These are phyloP conservation scores for Zaprionus gabonicus DNA, from an alignment of 1,140 invertebrate species.

Conservation along the genomic window DNA sequence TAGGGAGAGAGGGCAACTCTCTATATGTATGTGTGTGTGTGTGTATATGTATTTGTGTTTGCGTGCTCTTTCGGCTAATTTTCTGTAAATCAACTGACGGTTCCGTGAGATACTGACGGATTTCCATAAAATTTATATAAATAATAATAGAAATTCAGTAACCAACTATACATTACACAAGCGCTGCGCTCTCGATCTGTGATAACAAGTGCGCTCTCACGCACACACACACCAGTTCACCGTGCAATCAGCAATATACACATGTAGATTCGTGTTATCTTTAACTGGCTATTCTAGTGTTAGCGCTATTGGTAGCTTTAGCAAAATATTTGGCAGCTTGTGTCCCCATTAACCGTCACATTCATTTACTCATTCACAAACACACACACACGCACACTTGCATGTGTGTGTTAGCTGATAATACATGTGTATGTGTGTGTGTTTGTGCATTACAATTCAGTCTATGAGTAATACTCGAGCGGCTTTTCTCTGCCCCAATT, in stretches of 20 bases:
- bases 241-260: conserved; percentile 6
- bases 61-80: not conserved
- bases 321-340: conserved; percentile 34
- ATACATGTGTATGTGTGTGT: not conserved
- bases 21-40: conserved; percentile 12
- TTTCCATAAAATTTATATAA: conserved; percentile 4
- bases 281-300: not conserved
- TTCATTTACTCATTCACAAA: conserved; percentile 9
- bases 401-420: not conserved
- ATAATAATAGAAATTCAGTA: conserved; percentile 15
- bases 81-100: conserved; percentile 9
- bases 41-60: not conserved
- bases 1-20: conserved; percentile 2
- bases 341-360: conserved; percentile 14
- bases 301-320: conserved; percentile 21
- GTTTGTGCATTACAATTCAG: conserved; percentile 4
- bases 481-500: conserved; percentile 37
- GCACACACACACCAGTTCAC: conserved; percentile 8
- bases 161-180: conserved; percentile 31
- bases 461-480: conserved; percentile 40
- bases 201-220: conserved; percentile 67
- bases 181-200: conserved; percentile 23
- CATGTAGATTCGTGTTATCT: conserved; percentile 10
- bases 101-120: conserved; percentile 24
- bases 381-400: not conserved